Evolutionary conservation across 1,140 invertebrate species (phyloP), one percentile per base, ranked within the genome.

Genomic region (Bombus polaris): DNA sequence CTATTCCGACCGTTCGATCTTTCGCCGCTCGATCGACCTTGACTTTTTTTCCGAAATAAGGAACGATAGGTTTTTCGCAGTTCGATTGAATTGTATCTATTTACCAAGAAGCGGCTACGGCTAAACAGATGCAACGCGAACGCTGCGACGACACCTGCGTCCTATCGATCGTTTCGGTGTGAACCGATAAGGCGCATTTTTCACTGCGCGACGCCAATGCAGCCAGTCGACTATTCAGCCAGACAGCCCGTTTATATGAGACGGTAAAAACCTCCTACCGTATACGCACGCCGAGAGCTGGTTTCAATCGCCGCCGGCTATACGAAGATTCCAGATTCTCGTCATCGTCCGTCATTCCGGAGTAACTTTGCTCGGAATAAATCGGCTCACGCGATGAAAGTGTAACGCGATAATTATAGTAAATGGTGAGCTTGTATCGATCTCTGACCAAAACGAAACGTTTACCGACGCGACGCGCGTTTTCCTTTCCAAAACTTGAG

Each of bases 321-420:
- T 25, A 35, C 78, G 42, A 81, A 78, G 85, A 90, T 90, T 89
- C 85, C 89, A 89, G 89, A 90, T 90, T 89, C 88, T 90, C 88
- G 88, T 89, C 89, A 90, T 84, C 85, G 85, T 89, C 85, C 89
- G 85, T 89, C 86, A 89, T 89, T 81, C 77, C 42, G 37, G 59
- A 62, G 71, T 75, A 89, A 89, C 88, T 89, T 83, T 81, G 85
- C 77, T 57, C 85, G 44, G 80, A 53, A 74, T 68, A 87, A 88
- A 89, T 87, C 83, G 88, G 57, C 81, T 87, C 88, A 83, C 88
- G 81, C 88, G 84, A 87, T 80, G 80, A 81, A 85, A 85, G 70
- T 85, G 78, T 74, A 82, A 68, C 81, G 59, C 84, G 88, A 86
- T 87, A 89, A 89, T 89, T 87, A 76, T 76, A 73, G 88, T 81